Evolutionary conservation across 2,888 invertebrate species (phyloP).

Genomic region (Machimus rusticus): DNA sequence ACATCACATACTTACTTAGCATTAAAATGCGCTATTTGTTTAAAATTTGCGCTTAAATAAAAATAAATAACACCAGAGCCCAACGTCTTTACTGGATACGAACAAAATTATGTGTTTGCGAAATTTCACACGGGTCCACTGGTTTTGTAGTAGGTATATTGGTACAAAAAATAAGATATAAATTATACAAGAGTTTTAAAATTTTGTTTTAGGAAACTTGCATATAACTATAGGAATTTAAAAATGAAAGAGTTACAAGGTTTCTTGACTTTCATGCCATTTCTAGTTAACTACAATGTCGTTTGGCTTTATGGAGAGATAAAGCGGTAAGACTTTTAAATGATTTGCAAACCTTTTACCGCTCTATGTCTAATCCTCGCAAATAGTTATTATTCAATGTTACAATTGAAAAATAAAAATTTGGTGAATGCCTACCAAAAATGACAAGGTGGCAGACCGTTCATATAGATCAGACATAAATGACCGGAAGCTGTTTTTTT

Average conservation of each 20-base stretch:
- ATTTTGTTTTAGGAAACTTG: too few relatives aligned
- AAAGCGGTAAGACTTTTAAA: neutral
- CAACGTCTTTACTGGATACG: too few relatives aligned
- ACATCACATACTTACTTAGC: too few relatives aligned
- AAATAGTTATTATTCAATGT: too few relatives aligned
- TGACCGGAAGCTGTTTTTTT: neutral
- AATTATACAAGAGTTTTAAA: too few relatives aligned
- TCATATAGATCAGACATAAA: neutral
- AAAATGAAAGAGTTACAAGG: neutral
- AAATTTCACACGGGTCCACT: too few relatives aligned
- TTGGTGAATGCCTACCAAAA: neutral
- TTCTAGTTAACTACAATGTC: neutral
- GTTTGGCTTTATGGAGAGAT: neutral
- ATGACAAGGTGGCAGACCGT: neutral
- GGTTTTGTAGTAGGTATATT: too few relatives aligned
- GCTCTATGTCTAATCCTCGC: neutral
- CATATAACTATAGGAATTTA: neutral
- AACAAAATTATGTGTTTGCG: too few relatives aligned
- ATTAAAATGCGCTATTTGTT: too few relatives aligned
- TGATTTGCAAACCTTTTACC: neutral
- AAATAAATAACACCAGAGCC: too few relatives aligned
- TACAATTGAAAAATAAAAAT: neutral
- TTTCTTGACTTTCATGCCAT: neutral
- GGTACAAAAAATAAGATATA: too few relatives aligned
- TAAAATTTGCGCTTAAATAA: too few relatives aligned